Evolutionary conservation across 2,888 invertebrate genomes (phyloP).

Genomic region (Scaptomyza tumidula): DNA sequence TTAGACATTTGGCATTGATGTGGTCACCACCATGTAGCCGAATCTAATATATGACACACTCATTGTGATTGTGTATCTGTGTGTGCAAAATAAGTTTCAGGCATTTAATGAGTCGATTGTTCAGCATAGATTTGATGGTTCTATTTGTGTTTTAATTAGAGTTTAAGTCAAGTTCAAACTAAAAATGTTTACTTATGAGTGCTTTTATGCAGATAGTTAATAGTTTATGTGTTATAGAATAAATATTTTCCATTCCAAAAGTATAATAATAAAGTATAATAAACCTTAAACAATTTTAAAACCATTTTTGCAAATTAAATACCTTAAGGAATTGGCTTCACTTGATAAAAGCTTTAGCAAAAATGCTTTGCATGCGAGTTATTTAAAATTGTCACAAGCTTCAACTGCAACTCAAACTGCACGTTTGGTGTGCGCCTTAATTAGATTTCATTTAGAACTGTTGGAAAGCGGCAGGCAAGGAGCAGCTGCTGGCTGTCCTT

Average conservation of each 20-base stretch:
- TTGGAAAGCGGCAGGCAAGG: slow-evolving; percentile 16
- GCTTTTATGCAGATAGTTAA: too few species aligned
- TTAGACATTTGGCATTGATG: slow-evolving; percentile 30
- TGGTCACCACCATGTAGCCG: slow-evolving; percentile 24
- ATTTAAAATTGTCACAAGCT: slow-evolving; percentile 29
- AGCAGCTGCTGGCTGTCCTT: slow-evolving; percentile 23
- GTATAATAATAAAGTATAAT: background rate
- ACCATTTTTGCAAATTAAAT: background rate
- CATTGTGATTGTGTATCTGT: slow-evolving; percentile 3
- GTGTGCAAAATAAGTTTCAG: slow-evolving; percentile 7
- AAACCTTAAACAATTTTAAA: background rate
- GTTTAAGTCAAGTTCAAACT: background rate
- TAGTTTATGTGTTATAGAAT: too few species aligned
- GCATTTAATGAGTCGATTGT: slow-evolving; percentile 7
- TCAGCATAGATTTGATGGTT: background rate
- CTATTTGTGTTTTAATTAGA: background rate
- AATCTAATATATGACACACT: slow-evolving; percentile 8
- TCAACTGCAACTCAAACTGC: slow-evolving; percentile 48
- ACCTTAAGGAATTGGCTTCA: slow-evolving; percentile 4
- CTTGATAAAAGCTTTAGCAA: background rate
- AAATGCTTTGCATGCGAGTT: slow-evolving; percentile 8
- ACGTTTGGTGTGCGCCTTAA: slow-evolving; percentile 65
- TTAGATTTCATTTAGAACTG: slow-evolving; percentile 70
- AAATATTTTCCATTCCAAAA: background rate
- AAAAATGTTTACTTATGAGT: too few species aligned